Conservation (phyloP, 2,113 vertebrate genomes). For the Nibea albiflora region DNA sequence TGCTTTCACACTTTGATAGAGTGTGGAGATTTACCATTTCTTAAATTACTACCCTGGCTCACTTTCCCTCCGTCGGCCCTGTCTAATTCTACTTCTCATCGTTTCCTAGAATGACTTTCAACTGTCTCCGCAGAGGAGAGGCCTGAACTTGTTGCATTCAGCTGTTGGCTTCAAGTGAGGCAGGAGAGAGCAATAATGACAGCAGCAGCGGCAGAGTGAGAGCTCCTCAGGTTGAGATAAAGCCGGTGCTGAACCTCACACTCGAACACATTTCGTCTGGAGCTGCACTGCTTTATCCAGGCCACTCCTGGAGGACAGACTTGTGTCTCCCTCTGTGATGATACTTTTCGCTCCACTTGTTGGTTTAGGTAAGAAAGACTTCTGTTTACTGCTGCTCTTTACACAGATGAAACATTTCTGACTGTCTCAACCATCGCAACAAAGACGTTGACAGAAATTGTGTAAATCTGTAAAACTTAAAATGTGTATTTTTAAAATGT, state of each 20-base stretch:
- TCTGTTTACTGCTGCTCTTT: not conserved
- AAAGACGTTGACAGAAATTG: not conserved
- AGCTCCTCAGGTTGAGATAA: conserved; percentile 4
- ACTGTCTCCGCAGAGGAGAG: conserved; percentile 10
- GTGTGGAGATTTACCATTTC: conserved; percentile 32
- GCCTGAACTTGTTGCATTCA: conserved; percentile 3
- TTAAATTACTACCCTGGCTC: conserved; percentile 14
- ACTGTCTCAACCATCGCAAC: not conserved
- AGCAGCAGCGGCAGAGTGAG: not conserved
- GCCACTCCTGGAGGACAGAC: not conserved
- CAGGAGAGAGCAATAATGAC: conserved; percentile 16
- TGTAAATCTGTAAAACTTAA: too few species aligned
- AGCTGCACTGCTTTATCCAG: conserved; percentile 6
- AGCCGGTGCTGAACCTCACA: conserved; percentile 4
- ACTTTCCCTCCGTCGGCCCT: not conserved
- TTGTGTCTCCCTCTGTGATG: conserved; percentile 9
- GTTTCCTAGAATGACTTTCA: conserved; percentile 40
- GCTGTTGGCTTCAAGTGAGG: not conserved
- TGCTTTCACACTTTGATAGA: conserved; percentile 37
- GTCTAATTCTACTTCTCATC: conserved; percentile 21
- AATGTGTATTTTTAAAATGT: too few species aligned
- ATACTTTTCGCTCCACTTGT: not conserved
- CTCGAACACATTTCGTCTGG: conserved; percentile 6
- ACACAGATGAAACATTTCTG: not conserved
- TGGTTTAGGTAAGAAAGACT: not conserved